Percentiles rank a stretch among this genome's conserved stretches.
These are phyloP conservation scores for Mastomys coucha DNA, from an alignment of 2,113 vertebrate genomes.

Conservation along the genomic window DNA sequence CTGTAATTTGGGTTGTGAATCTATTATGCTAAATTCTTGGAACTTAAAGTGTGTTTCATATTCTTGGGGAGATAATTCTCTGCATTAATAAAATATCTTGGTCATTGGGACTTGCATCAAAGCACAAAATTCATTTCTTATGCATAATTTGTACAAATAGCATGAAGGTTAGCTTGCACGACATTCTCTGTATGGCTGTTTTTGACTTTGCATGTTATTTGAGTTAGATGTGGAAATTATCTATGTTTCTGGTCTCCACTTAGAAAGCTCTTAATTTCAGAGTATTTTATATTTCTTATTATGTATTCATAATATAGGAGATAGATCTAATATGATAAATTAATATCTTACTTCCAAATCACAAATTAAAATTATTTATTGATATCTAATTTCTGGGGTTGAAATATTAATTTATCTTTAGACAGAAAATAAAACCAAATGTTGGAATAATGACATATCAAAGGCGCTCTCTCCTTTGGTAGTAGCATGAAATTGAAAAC, in stretches of 20 bases:
- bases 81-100: not conserved
- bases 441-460: not conserved
- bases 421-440: not conserved
- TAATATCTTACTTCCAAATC: not conserved
- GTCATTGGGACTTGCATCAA: not conserved
- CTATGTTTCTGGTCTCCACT: not conserved
- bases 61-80: not conserved
- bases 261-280: not conserved
- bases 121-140: not conserved
- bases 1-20: not conserved
- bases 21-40: not conserved
- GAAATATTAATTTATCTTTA: not conserved
- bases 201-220: not conserved
- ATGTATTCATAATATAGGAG: not conserved
- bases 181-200: not conserved
- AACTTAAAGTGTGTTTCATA: not conserved
- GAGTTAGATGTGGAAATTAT: not conserved
- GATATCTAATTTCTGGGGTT: not conserved
- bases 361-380: not conserved
- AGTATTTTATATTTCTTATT: not conserved
- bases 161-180: not conserved
- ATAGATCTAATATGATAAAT: not conserved
- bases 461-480: not conserved
- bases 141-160: not conserved
- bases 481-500: not conserved